phyloP scores from a whole-genome alignment of 2,888 invertebrate genomes.

The Ditula angustiorana region DNA sequence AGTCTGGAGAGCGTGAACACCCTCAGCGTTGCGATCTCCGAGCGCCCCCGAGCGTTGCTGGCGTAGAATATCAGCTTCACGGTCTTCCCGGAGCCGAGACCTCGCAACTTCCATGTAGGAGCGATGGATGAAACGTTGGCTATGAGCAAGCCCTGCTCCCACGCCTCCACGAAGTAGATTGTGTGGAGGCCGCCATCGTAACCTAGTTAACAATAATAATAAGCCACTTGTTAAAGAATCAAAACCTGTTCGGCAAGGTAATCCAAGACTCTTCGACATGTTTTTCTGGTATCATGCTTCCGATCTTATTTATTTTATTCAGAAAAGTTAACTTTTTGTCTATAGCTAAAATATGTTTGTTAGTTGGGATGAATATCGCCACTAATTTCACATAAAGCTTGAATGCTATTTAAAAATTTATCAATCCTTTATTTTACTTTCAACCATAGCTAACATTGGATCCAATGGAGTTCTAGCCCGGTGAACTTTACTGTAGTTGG shows the following conservation, averaged over 20 bases:
- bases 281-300: no score
- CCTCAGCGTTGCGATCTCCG: constrained; percentile 86
- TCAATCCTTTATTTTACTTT: not conserved
- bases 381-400: no score
- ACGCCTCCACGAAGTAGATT: constrained; percentile 90
- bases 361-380: no score
- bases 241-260: no score
- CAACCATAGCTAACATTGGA: not conserved
- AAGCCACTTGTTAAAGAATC: no score
- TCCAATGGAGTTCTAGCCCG: not conserved
- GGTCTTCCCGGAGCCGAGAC: constrained; percentile 91
- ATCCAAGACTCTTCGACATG: no score
- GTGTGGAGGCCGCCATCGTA: constrained; percentile 93
- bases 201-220: constrained; percentile 60
- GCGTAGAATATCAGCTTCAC: constrained; percentile 93
- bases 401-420: not conserved
- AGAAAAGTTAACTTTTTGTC: no score
- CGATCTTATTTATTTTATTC: no score
- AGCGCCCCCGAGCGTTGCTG: constrained; percentile 92
- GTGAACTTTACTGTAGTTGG: constrained; percentile 9
- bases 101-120: constrained; percentile 91
- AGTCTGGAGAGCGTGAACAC: constrained; percentile 71
- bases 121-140: constrained; percentile 89
- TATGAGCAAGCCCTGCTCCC: constrained; percentile 86
- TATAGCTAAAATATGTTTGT: no score